phyloP scores from a whole-genome alignment of 2,113 vertebrate species.

The Corvus hawaiiensis region DNA sequence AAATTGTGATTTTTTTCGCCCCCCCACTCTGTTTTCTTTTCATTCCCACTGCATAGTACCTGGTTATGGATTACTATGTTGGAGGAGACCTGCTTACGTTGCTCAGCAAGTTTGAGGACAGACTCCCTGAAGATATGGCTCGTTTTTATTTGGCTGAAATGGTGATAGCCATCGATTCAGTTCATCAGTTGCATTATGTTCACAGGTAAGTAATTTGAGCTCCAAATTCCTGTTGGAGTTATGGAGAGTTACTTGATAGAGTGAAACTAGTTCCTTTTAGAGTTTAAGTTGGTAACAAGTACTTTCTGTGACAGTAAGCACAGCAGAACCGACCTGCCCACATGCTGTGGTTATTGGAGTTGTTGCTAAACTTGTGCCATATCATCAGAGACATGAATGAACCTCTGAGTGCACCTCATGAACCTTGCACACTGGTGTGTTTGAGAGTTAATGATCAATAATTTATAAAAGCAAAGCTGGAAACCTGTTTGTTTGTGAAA shows the following conservation, averaged over 20 bases:
- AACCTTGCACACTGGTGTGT: neutral
- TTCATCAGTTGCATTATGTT: slow-evolving; percentile 97
- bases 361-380: neutral
- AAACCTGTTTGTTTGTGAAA: neutral
- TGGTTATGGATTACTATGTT: slow-evolving; percentile 99
- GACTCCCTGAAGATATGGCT: slow-evolving; percentile 97
- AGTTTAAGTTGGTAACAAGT: neutral
- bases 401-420: neutral
- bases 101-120: slow-evolving; percentile 98
- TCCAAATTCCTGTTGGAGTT: neutral
- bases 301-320: neutral
- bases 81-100: slow-evolving; percentile 96
- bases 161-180: slow-evolving; percentile 97
- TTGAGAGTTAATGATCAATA: neutral
- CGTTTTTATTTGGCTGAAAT: slow-evolving; percentile 98
- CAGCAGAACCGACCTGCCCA: rapidly evolving
- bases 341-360: neutral
- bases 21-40: neutral
- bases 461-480: neutral
- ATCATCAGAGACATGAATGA: neutral
- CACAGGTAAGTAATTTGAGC: slow-evolving; percentile 81
- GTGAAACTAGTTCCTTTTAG: neutral
- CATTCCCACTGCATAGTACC: slow-evolving; percentile 74
- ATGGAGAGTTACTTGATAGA: neutral
- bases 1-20: rapidly evolving